These are phyloP conservation scores for Pyrrhia umbra DNA, from an alignment of 2,888 invertebrate species.

Conservation along the genomic window DNA sequence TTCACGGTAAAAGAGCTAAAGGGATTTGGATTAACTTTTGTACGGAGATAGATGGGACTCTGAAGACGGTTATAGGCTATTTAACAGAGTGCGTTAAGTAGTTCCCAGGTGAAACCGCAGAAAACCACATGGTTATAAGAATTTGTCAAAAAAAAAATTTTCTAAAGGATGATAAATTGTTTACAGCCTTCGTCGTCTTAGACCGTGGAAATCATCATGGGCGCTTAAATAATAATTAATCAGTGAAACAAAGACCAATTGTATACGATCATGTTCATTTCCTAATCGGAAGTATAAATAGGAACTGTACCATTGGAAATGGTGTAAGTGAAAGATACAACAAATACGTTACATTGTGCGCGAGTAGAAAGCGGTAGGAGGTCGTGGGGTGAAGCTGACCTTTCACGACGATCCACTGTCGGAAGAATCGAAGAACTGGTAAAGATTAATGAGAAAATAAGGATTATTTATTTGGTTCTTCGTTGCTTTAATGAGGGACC, in stretches of 20 bases:
- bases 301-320: constrained; percentile 19
- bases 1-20: too few relatives aligned
- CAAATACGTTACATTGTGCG: constrained; percentile 9
- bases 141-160: too few relatives aligned
- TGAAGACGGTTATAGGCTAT: too few relatives aligned
- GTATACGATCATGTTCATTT: constrained; percentile 17
- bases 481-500: too few relatives aligned
- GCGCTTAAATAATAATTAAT: not conserved
- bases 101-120: too few relatives aligned
- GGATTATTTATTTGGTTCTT: not conserved
- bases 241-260: constrained; percentile 9
- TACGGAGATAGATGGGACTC: too few relatives aligned
- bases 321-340: constrained; percentile 38
- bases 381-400: constrained; percentile 27
- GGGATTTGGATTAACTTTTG: too few relatives aligned
- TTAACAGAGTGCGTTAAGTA: too few relatives aligned
- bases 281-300: constrained; percentile 29
- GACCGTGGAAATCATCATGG: too few relatives aligned
- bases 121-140: too few relatives aligned
- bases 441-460: constrained; percentile 8
- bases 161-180: too few relatives aligned
- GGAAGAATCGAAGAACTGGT: not conserved
- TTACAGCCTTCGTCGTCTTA: too few relatives aligned
- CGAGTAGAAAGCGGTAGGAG: constrained; percentile 35
- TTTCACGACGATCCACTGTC: constrained; percentile 35